Evolutionary conservation across 2,797 vertebrate species (phyloP).

Genomic region (Serranus cabrilla): DNA sequence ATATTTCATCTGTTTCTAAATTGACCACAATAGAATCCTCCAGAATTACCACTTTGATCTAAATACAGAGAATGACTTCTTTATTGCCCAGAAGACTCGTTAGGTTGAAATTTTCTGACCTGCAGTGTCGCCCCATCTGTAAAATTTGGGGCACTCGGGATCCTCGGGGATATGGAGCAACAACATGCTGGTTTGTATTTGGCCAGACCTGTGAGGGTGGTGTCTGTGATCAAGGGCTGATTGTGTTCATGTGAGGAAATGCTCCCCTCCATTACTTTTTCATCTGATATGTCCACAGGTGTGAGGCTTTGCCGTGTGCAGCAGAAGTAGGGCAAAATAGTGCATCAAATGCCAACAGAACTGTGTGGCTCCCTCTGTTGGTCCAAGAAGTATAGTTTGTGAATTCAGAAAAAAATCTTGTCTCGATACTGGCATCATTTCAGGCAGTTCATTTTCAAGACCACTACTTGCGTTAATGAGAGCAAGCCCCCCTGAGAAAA

Average conservation of each 20-base stretch:
- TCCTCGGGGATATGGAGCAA: constrained; percentile 28
- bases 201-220: constrained; percentile 36
- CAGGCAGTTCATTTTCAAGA: constrained; percentile 60
- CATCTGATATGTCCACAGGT: constrained; percentile 52
- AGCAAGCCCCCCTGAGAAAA: constrained; percentile 44
- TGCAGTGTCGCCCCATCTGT: not conserved
- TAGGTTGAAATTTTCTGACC: not conserved
- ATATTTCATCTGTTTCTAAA: not conserved
- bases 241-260: constrained; percentile 58
- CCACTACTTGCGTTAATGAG: constrained; percentile 57
- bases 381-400: not conserved
- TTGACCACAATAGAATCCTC: not conserved
- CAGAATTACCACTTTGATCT: not conserved
- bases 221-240: constrained; percentile 55
- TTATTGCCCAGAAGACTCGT: not conserved
- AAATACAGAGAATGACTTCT: constrained; percentile 1
- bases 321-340: constrained; percentile 13
- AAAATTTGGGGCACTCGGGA: constrained; percentile 12
- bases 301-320: constrained; percentile 35
- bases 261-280: constrained; percentile 50
- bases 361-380: constrained; percentile 12
- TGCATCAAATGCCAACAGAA: constrained; percentile 26
- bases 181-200: constrained; percentile 45
- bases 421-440: constrained; percentile 49
- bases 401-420: constrained; percentile 28